Base-by-base conservation (phyloP, 2,888 invertebrate species). In the Brachyopa scutellaris region DNA sequence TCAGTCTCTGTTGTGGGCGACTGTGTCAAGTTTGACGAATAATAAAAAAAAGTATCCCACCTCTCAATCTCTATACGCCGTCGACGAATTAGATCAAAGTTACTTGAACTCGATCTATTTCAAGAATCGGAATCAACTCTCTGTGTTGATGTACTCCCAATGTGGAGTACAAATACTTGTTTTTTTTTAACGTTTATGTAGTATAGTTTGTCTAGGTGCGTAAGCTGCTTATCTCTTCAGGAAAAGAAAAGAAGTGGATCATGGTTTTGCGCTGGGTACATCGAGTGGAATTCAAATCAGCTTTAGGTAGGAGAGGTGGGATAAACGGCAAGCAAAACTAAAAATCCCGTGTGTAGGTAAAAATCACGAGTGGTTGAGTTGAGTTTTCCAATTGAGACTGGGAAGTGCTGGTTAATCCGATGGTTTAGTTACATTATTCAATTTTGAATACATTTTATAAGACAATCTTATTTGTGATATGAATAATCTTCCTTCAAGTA, bases 71-170 rank as follows among this genome's bases (percentile, higher is more conserved):
- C 38, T 29, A 40, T 26, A 38, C 40, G 33, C 49, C 33, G 33
- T 55, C 33, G 31, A 57, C 40, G 21, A 74, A 80, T 74, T 80
- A 57, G 80, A 76, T 80, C 74, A 76, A 76, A 80, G 80, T 80
- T 80, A 62, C 62, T 76, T 80, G 76, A 74, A 74, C 80, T 80
- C 80, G 76, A 76, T 80, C 69, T 80, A 76, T 76, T 80, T 80
- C 55, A 57, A 67, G 67, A 73, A 74, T 62, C 38, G 21, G 23
- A 59, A 26, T 26, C 26, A 3, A 26, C 40, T 51, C 19, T 72
- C 51, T 73, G 31, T 42, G 64, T 66, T 67, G 55, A 29, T 7
- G 47, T 72, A 64, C 21, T 73, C 53, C 53, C 40, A 67, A 59
- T 67, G 45, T 45, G 61, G 47, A 66, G 45, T 66, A 53, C 40